These are phyloP conservation scores for Phorcus lineatus DNA, from an alignment of 2,888 invertebrate species.

Conservation along the genomic window DNA sequence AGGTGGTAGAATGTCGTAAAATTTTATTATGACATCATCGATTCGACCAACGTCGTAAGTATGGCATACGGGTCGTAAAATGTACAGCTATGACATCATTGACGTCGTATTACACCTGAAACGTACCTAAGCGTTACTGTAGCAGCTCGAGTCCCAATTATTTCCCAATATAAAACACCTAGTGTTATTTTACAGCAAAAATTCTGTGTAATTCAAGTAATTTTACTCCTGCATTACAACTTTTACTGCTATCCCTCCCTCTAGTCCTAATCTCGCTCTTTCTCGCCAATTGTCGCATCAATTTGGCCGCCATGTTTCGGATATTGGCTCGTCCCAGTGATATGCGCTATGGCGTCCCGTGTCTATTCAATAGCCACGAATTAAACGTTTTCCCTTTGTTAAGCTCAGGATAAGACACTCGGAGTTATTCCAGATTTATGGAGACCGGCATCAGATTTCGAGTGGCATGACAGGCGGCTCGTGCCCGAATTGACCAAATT, in stretches of 20 bases:
- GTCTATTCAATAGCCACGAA: neutral
- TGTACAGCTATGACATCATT: no score
- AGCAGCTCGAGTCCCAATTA: no score
- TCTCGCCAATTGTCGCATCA: neutral
- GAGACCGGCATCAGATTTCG: neutral
- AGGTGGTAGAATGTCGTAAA: no score
- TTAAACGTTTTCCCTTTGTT: constrained; percentile 10
- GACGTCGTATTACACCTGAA: no score
- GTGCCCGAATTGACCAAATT: neutral
- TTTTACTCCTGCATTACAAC: neutral
- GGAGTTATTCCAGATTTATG: neutral
- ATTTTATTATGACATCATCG: no score
- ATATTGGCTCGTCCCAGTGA: neutral
- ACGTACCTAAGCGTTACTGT: no score
- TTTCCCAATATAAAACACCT: no score
- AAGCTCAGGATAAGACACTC: neutral
- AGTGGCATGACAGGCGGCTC: neutral
- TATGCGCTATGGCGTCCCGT: neutral
- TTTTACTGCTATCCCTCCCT: neutral
- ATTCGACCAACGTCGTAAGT: no score
- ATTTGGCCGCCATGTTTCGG: constrained; percentile 10
- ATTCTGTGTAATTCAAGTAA: neutral
- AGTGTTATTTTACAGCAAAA: no score
- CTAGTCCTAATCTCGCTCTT: neutral
- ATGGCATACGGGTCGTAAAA: no score